Base-by-base conservation (phyloP, 2,797 vertebrate genomes). In the Alca torda region DNA sequence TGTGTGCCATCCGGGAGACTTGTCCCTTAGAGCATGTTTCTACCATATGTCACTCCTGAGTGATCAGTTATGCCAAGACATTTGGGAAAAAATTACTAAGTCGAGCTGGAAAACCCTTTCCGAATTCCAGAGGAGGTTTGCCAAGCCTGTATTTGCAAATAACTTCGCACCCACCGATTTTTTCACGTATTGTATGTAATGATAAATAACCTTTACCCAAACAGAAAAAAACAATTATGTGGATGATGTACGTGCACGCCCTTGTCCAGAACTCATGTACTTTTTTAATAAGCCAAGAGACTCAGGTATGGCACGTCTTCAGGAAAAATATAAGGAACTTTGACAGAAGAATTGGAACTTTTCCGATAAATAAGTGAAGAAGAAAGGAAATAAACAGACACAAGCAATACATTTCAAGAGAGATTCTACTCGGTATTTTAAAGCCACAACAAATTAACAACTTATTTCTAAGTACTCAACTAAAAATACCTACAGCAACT, bases 21-120 rank as follows among this genome's bases (percentile, higher is more conserved):
- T 96, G 98, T 98, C 98, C 98, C 98, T 98, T 97, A 98, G 98
- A 98, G 98, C 97, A 92, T 98, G 98, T 97, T 98, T 88, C 96
- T 74, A 95, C 99, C 99, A 99, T 99, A 99, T 99, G 99, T 98
- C 98, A 98, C 98, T 97, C 97, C 95, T 94, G 89, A 97, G 89
- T 76, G 94, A 97, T 96, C 96, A 77, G 87, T 96, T 96, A 96
- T 89, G 92, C 97, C 95, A 95, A 98, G 97, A 97, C 96, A 97
- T 96, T 93, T 91, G 59, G 92, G 96, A 89, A 78, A 94, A 97
- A 97, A 96, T 95, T 61, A 95, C 95, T 97, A 87, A 73, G 80
- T 96, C 72, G 68, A 94, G 93, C 96, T 96, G 95, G 96, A 97
- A 96, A 97, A 96, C 85, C 94, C 92, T 95, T 65, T 94, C 94